These are phyloP conservation scores for Ursus arctos DNA, from an alignment of 2,113 vertebrate species.

Conservation along the genomic window DNA sequence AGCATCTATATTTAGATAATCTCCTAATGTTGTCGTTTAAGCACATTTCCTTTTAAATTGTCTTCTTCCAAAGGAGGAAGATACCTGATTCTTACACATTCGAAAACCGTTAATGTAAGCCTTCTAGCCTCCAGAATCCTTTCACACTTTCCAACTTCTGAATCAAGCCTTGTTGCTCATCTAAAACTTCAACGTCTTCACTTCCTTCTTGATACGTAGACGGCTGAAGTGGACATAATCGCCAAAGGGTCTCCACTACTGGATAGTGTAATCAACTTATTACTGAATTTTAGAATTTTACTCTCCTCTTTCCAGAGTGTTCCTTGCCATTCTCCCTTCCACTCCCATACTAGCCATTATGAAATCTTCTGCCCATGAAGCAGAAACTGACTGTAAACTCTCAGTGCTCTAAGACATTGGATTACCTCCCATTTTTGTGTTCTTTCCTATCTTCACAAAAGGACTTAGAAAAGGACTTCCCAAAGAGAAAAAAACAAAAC, in stretches of 20 bases:
- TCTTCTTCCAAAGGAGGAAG: neutral
- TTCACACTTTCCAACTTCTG: neutral
- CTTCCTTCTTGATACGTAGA: neutral
- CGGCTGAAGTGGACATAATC: neutral
- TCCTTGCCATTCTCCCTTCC: neutral
- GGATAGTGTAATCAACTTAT: neutral
- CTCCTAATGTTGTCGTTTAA: constrained; percentile 12
- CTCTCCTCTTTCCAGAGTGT: neutral
- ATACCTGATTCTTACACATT: neutral
- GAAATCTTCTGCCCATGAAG: neutral
- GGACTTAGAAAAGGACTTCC: neutral
- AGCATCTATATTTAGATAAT: neutral
- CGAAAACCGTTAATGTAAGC: neutral
- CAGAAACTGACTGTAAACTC: neutral
- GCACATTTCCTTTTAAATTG: neutral
- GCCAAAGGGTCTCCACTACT: neutral
- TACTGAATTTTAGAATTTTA: neutral
- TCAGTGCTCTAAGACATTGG: neutral
- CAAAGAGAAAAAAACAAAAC: neutral
- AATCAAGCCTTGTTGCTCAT: neutral
- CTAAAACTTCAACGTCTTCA: neutral
- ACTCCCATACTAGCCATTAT: neutral
- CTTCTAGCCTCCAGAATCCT: constrained; percentile 18
- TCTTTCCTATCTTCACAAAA: neutral
- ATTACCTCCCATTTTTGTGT: neutral